phyloP scores from a whole-genome alignment of 64 coral and sea anemone species.

The Montipora efflorescens region DNA sequence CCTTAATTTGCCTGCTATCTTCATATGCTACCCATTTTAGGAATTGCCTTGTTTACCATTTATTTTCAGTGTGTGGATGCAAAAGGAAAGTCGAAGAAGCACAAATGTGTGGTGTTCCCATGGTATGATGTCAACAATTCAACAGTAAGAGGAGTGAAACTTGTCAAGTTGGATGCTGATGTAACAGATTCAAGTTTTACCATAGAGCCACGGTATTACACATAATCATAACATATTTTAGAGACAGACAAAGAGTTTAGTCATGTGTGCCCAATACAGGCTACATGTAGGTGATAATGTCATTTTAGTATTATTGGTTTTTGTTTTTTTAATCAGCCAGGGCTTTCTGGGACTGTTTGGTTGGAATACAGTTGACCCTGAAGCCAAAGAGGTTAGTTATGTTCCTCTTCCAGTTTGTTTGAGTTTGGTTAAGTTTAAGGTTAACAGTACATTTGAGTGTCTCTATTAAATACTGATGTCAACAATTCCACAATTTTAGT shows the following conservation, averaged over 20 bases:
- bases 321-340: constrained; percentile 51
- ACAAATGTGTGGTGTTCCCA: constrained; percentile 69
- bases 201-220: constrained; percentile 21
- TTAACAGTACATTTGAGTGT: too few species aligned
- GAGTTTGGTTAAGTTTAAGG: too few species aligned
- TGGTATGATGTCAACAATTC: constrained; percentile 72
- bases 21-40: neutral
- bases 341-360: constrained; percentile 92
- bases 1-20: neutral
- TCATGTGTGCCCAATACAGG: neutral
- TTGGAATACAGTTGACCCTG: constrained; percentile 84
- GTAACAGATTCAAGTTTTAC: constrained; percentile 12
- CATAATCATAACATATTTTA: too few species aligned
- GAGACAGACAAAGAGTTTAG: too few species aligned
- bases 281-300: neutral
- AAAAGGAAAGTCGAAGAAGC: constrained; percentile 41
- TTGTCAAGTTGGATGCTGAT: constrained; percentile 47
- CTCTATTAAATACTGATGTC: too few species aligned
- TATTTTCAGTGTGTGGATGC: constrained; percentile 62
- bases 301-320: neutral
- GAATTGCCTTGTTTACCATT: neutral
- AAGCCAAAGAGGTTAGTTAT: constrained; percentile 81
- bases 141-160: constrained; percentile 61
- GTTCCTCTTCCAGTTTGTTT: too few species aligned
- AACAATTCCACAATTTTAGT: too few species aligned